phyloP scores from a whole-genome alignment of 2,888 invertebrate genomes.

The Drosophila prostipennis region DNA sequence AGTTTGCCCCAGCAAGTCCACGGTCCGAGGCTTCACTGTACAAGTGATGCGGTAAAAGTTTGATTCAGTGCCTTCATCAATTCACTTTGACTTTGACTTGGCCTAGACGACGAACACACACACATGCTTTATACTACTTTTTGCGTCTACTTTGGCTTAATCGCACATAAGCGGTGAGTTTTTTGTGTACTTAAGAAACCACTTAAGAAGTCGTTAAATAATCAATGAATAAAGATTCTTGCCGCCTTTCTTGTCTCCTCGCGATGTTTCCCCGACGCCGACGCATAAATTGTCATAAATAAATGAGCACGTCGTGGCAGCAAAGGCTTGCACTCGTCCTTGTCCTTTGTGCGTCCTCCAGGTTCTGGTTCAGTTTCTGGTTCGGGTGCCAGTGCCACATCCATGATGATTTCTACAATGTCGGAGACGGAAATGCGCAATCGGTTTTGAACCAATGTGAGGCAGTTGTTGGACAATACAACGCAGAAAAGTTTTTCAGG shows the following conservation, averaged over 20 bases:
- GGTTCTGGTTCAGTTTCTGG: too few species aligned
- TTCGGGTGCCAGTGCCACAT: not conserved
- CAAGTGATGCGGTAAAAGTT: slow-evolving; percentile 53
- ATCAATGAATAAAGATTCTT: slow-evolving; percentile 82
- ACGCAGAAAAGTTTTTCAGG: slow-evolving; percentile 14
- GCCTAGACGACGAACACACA: slow-evolving; percentile 44
- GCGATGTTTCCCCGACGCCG: slow-evolving; percentile 17
- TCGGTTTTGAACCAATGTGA: not conserved
- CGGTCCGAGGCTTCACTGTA: not conserved
- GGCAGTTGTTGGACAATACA: slow-evolving; percentile 20
- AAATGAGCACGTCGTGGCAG: slow-evolving; percentile 29
- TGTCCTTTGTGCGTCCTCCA: not conserved
- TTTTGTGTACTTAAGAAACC: slow-evolving; percentile 82
- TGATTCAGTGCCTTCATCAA: slow-evolving; percentile 73
- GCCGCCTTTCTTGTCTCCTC: slow-evolving; percentile 32
- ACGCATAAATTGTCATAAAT: slow-evolving; percentile 48
- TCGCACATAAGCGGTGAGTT: slow-evolving; percentile 81
- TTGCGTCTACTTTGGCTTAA: slow-evolving; percentile 73
- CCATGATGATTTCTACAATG: not conserved
- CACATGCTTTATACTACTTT: slow-evolving; percentile 17
- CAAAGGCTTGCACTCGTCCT: slow-evolving; percentile 16
- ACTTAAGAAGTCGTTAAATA: slow-evolving; percentile 84
- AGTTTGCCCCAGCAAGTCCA: too few species aligned
- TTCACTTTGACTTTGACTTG: slow-evolving; percentile 71
- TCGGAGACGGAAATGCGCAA: not conserved